Evolutionary conservation across 2,797 vertebrate genomes (phyloP), one percentile per base, ranked within the genome.

Genomic region (Carapus acus): DNA sequence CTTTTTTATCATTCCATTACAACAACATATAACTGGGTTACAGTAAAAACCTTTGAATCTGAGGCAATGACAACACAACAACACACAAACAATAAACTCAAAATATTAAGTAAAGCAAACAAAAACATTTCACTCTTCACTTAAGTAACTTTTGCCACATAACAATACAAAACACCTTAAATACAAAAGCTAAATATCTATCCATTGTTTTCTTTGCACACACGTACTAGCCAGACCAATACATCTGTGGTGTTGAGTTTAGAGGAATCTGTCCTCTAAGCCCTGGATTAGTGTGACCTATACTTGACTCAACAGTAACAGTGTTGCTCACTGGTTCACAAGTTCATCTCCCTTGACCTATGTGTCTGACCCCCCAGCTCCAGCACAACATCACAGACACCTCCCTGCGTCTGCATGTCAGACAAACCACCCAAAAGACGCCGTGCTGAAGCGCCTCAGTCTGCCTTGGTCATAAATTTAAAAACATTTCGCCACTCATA

Each of bases 251-350:
- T 81, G 76, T 66, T 73, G 73, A 78, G 67, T 71, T 60, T 8
- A 62, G 60, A 62, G 58, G 69, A 79, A 74, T 82, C 59, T 71
- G 50, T 37, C 57, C 68, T 58, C 47, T 76, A 61, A 85, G 73
- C 69, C 58, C 45, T 40, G 73, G 75, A 82, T 87, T 84, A 83
- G 64, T 68, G 44, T 73, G 64, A 80, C 70, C 82, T 85, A 80
- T 69, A 78, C 78, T 79, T 79, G 76, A 83, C 78, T 78, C 66
- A 69, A 71, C 65, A 61, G 56, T 61, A 82, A 80, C 70, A 69
- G 22, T 61, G 46, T 65, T 70, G 61, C 61, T 23, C 49, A 55
- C 40, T 38, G 46, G 79, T 78, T 79, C 81, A 80, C 49, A 76
- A 78, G 78, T 76, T 82, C 77, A 79, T 57, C 62, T 39, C 43